A percentile compares a stretch with the other conserved stretches of the same genome.
phyloP scores from a whole-genome alignment of 2,797 vertebrate species.

The Epinephelus awoara region DNA sequence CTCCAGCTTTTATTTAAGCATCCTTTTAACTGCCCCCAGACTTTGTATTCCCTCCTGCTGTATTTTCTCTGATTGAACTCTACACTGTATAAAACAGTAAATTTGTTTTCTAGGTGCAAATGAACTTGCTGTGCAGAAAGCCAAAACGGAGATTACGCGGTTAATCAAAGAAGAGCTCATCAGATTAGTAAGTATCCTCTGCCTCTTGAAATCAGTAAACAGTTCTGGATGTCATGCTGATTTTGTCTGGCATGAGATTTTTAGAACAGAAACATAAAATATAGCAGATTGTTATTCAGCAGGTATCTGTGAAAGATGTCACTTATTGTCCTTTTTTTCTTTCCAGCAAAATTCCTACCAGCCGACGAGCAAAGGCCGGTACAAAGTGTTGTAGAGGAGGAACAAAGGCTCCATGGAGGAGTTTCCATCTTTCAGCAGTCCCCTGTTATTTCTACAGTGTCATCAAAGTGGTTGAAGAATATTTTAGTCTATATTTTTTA shows the following conservation, averaged over 20 bases:
- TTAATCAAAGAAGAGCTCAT: conserved; percentile 99
- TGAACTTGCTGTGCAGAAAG: conserved; percentile 98
- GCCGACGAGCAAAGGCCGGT: conserved; percentile 98
- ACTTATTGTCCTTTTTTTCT: conserved; percentile 12
- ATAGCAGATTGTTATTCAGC: background rate
- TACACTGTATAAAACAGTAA: background rate
- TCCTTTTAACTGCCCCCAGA: background rate
- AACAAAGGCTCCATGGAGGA: background rate
- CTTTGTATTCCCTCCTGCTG: background rate
- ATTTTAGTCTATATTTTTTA: conserved; percentile 75
- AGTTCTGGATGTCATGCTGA: background rate
- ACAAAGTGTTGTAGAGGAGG: conserved; percentile 94
- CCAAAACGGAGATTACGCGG: conserved; percentile 98
- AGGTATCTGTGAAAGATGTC: background rate
- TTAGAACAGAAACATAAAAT: background rate
- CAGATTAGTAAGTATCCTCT: conserved; percentile 90
- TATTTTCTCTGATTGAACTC: background rate
- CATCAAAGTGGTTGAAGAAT: conserved; percentile 56
- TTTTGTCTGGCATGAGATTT: background rate
- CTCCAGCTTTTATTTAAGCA: background rate
- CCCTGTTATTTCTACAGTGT: conserved; percentile 34
- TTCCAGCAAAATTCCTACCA: conserved; percentile 99
- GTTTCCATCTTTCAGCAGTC: conserved; percentile 15
- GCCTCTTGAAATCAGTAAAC: background rate
- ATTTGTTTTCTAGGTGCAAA: conserved; percentile 90